Conservation (phyloP, 1,140 invertebrate genomes). For the Papilio aristodemus region DNA sequence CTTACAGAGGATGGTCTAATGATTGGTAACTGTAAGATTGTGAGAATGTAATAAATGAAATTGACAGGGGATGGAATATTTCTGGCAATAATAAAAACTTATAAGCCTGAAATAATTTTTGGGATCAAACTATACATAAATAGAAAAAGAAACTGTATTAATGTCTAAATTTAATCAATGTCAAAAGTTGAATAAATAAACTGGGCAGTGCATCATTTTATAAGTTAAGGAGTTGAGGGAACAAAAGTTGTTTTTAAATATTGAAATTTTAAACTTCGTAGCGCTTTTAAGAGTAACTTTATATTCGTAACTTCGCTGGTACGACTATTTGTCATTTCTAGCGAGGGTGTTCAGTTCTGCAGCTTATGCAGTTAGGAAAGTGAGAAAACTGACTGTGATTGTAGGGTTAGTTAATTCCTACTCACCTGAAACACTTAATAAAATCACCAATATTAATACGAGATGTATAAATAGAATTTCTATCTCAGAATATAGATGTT, state of each 20-base stretch:
- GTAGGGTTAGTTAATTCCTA: neutral
- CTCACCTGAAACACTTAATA: no score
- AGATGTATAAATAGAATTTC: no score
- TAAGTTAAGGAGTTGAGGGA: neutral
- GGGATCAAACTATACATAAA: no score
- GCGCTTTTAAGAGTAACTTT: constrained; percentile 9
- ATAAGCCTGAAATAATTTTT: no score
- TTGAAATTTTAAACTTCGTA: constrained; percentile 11
- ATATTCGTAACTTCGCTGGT: neutral
- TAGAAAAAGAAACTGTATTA: neutral
- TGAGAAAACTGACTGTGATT: constrained; percentile 5
- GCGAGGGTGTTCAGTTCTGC: neutral
- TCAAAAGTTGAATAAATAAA: neutral
- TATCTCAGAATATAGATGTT: no score
- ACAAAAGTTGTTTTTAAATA: constrained; percentile 9
- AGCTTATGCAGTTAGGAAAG: neutral
- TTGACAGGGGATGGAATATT: no score
- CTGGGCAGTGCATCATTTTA: neutral
- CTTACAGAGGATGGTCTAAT: no score
- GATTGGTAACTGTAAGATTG: no score
- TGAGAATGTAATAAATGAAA: no score
- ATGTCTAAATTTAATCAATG: neutral
- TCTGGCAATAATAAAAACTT: no score
- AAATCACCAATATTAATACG: no score
- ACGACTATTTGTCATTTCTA: constrained; percentile 12